phyloP scores from a whole-genome alignment of 2,113 vertebrate genomes.

The Donacobius atricapilla region DNA sequence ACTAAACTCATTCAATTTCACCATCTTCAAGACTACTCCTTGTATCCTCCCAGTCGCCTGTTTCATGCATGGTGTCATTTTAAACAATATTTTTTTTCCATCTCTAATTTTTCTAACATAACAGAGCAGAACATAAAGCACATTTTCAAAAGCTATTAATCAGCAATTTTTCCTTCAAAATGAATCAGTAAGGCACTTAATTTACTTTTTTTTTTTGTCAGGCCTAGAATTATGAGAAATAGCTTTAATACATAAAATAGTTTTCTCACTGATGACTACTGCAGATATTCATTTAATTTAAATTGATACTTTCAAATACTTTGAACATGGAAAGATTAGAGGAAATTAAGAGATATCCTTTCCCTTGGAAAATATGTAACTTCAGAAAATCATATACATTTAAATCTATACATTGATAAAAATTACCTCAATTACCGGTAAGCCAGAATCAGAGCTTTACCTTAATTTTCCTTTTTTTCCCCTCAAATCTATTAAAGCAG shows the following conservation, averaged over 20 bases:
- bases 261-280: not conserved
- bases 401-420: not conserved
- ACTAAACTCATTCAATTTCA: not conserved
- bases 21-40: not conserved
- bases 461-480: not conserved
- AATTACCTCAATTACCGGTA: not conserved
- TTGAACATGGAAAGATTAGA: rapidly evolving
- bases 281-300: not conserved
- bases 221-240: not conserved
- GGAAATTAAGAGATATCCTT: not conserved
- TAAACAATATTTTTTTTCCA: not conserved
- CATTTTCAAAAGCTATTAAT: not conserved
- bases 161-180: not conserved
- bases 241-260: not conserved
- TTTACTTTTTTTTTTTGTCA: not conserved
- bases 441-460: not conserved
- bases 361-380: not conserved
- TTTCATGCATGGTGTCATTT: not conserved
- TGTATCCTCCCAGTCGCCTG: not conserved
- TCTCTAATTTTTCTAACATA: not conserved
- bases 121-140: not conserved
- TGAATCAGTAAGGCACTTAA: rapidly evolving
- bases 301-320: not conserved
- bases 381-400: not conserved
- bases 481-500: not conserved